These are phyloP conservation scores for Rhagonycha lutea DNA, from an alignment of 2,888 invertebrate genomes.

Conservation along the genomic window DNA sequence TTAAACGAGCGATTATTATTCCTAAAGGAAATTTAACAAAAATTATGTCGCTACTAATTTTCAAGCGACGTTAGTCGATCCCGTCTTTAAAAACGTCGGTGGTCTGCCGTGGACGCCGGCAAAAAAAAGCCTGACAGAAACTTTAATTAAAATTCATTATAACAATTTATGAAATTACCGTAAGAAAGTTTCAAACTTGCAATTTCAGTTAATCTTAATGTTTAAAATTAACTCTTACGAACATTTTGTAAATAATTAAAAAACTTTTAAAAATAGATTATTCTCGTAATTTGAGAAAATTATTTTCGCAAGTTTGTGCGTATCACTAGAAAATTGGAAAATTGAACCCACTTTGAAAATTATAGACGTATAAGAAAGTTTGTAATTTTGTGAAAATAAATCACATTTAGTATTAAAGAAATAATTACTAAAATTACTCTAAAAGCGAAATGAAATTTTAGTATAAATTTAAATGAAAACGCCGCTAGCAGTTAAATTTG, in stretches of 20 bases:
- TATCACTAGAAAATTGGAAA: neutral
- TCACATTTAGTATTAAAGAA: conserved; percentile 25
- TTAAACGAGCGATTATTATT: conserved; percentile 30
- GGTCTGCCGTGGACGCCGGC: neutral
- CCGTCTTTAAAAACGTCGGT: neutral
- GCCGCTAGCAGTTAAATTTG: conserved; percentile 24
- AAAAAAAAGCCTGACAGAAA: neutral
- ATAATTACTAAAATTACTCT: conserved; percentile 26
- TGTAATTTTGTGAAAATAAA: conserved; percentile 9
- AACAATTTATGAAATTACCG: neutral
- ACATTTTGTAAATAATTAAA: neutral
- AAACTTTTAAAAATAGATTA: neutral
- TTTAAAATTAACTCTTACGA: neutral
- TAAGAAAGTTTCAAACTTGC: neutral
- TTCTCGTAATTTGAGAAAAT: neutral
- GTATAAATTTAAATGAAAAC: conserved; percentile 33
- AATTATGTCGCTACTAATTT: neutral
- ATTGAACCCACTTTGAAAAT: neutral
- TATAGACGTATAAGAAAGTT: neutral
- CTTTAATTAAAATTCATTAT: neutral
- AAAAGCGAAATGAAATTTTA: conserved; percentile 27
- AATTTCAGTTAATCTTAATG: neutral
- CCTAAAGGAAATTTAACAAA: neutral
- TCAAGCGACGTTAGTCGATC: neutral
- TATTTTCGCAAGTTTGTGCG: neutral